Evolutionary conservation across 2,113 vertebrate genomes (phyloP).

Genomic region (Tonatia bakeri): DNA sequence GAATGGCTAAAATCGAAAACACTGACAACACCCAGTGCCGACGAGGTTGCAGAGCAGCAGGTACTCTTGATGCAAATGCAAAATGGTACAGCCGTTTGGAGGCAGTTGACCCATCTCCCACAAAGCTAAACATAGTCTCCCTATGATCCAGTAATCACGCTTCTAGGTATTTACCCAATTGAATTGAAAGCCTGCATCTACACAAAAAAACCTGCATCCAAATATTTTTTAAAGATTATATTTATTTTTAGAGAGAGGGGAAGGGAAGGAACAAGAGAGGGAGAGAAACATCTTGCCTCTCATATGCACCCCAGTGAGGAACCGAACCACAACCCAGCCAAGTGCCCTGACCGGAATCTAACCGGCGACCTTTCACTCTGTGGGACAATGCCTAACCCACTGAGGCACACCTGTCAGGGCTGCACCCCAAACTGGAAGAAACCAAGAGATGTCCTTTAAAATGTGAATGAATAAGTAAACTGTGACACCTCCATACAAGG

Average conservation of each 20-base stretch:
- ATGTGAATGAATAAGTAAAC: background rate
- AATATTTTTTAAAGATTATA: background rate
- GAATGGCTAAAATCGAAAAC: background rate
- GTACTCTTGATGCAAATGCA: background rate
- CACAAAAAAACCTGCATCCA: conserved; percentile 6
- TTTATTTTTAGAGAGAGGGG: no score
- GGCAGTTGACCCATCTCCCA: background rate
- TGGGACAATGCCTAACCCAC: no score
- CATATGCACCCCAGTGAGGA: no score
- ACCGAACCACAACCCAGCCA: no score
- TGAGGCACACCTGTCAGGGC: no score
- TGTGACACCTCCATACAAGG: background rate
- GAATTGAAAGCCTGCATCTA: background rate
- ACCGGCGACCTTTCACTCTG: no score
- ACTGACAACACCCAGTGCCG: background rate
- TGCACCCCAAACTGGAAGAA: background rate
- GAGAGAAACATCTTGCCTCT: no score
- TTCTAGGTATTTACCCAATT: background rate
- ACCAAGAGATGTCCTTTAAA: background rate
- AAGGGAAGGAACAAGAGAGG: no score
- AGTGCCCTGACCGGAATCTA: no score
- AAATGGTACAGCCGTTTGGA: background rate
- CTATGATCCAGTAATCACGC: background rate
- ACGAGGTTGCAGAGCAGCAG: background rate
- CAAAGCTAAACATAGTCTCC: background rate